These are phyloP conservation scores for Meandrusa payeni DNA, from an alignment of 2,888 invertebrate genomes.

Conservation along the genomic window DNA sequence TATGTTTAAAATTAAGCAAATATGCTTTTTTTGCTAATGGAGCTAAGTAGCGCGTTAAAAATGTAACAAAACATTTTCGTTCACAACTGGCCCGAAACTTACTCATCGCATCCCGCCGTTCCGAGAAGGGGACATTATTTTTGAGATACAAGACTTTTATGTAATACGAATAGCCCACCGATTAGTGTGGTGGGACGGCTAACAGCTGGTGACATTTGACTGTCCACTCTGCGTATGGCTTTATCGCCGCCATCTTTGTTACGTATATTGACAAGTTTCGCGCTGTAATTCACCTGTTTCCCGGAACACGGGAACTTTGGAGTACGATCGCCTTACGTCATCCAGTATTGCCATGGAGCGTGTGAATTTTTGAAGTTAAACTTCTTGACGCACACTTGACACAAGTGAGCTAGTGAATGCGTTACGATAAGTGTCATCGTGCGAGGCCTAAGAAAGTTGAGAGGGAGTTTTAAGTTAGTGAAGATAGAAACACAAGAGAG, in stretches of 20 bases:
- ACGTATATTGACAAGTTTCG: conserved; percentile 22
- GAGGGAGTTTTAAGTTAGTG: too few species aligned
- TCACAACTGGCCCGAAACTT: conserved; percentile 18
- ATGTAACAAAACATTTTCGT: conserved; percentile 27
- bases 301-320: conserved; percentile 4
- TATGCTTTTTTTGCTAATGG: too few species aligned
- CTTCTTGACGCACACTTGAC: too few species aligned
- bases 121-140: conserved; percentile 62
- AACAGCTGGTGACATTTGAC: conserved; percentile 47
- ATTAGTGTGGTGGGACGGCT: conserved; percentile 49
- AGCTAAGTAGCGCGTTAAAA: too few species aligned
- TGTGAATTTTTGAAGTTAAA: conserved; percentile 3
- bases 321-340: conserved; percentile 1
- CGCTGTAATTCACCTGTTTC: conserved; percentile 14
- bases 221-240: conserved; percentile 27
- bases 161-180: conserved; percentile 65
- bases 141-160: conserved; percentile 57
- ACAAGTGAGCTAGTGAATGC: too few species aligned
- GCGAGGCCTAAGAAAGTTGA: too few species aligned
- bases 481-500: too few species aligned
- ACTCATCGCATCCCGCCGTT: conserved; percentile 52
- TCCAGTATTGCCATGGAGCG: background rate
- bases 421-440: too few species aligned
- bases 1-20: too few species aligned
- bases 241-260: conserved; percentile 25